Base-by-base conservation (phyloP, 2,113 vertebrate species). In the Osmerus mordax region DNA sequence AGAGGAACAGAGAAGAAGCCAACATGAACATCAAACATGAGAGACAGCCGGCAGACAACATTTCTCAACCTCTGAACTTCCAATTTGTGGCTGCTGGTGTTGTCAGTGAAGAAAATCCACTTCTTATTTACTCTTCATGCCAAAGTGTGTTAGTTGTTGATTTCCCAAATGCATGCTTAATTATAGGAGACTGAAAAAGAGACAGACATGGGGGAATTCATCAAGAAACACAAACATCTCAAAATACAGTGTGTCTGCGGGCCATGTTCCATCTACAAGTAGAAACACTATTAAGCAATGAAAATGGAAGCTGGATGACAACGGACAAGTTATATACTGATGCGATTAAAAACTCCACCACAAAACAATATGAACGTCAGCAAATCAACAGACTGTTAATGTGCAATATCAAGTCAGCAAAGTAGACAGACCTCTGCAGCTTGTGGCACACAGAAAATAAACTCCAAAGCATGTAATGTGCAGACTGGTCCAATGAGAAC, bases 151-250 rank as follows among this genome's bases (percentile, higher is more conserved):
- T 58, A 62, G 69, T 19, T 64, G 71, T 80, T 80, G 73, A 87
- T 89, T 89, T 89, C 84, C 81, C 87, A 70, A 78, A 6, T 81
- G 85, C 72, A 78, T 69, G 75, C 77, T 82, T 80, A 86, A 88
- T 84, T 84, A 86, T 64, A 78, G 71, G 74, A 82, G 79, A 78
- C 81, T 67, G 65, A 82, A 64, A 67, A 51, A 65, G 69, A 73
- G 67, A 67, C 75, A 66, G 76, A 74, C 77, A 63, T 41, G 52
- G 73, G 77, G 84, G 77, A 81, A 71, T 76, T 75, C 78, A 77
- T 59, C 75, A 23, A 56, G 55, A 73, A 67, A 75, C 73, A 79
- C 66, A 78, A 77, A 67, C 81, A 84, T 62, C 18, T 68, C 69
- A 73, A 80, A 81, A 15, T 63, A 25, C 53, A 71, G 41, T 51